Conservation (phyloP, 1,140 invertebrate species). For the Drosophila bocqueti region DNA sequence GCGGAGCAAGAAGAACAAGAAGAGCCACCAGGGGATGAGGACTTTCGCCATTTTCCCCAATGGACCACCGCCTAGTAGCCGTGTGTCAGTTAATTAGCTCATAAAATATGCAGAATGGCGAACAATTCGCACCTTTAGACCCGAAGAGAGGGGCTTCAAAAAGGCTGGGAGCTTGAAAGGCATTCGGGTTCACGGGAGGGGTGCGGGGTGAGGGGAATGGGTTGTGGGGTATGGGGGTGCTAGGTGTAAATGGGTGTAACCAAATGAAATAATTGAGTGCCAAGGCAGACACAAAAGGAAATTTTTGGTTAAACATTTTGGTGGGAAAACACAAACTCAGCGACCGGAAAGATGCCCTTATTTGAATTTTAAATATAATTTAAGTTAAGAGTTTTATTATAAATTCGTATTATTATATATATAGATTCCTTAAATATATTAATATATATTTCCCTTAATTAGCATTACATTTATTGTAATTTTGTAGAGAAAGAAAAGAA, state of each 20-base stretch:
- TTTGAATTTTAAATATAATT: not conserved
- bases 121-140: slow-evolving; percentile 76
- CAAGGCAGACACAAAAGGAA: slow-evolving; percentile 46
- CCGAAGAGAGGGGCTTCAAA: slow-evolving; percentile 39
- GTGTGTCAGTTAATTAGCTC: slow-evolving; percentile 81
- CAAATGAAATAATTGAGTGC: slow-evolving; percentile 75
- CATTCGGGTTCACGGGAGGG: not conserved
- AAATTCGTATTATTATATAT: not conserved
- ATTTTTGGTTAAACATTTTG: slow-evolving; percentile 1
- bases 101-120: slow-evolving; percentile 80
- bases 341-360: slow-evolving; percentile 2
- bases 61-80: slow-evolving; percentile 36
- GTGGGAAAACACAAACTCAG: not conserved
- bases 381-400: not conserved
- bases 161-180: slow-evolving; percentile 34
- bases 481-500: not conserved
- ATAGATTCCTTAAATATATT: not conserved
- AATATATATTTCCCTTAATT: not conserved
- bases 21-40: not conserved
- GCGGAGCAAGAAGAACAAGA: slow-evolving; percentile 9
- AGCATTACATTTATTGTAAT: not conserved
- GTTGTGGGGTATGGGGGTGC: not conserved
- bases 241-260: slow-evolving; percentile 30
- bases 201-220: no score
- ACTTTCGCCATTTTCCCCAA: slow-evolving; percentile 8